A percentile compares a stretch with the other conserved stretches of the same genome.
These are phyloP conservation scores for Antheraea mylitta DNA, from an alignment of 1,140 invertebrate genomes.

Conservation along the genomic window DNA sequence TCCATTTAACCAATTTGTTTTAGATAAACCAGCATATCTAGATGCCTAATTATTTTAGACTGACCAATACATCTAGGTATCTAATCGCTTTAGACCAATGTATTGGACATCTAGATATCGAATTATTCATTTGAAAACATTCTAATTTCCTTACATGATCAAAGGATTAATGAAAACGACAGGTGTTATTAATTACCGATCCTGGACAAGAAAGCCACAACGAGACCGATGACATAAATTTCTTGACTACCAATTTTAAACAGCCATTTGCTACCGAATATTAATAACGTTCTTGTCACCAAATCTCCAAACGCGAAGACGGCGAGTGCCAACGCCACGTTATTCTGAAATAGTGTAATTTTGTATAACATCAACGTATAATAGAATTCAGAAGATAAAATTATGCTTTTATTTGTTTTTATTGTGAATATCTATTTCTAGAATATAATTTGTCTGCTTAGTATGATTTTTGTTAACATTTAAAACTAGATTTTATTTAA, in stretches of 20 bases:
- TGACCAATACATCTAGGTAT: too few species aligned
- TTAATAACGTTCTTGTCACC: constrained; percentile 38
- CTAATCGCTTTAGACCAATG: too few species aligned
- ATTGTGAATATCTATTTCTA: too few species aligned
- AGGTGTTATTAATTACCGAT: constrained; percentile 30
- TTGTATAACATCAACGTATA: not conserved
- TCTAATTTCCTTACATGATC: not conserved
- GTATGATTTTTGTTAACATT: not conserved
- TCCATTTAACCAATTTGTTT: too few species aligned
- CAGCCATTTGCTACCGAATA: constrained; percentile 41
- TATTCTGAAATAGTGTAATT: constrained; percentile 29
- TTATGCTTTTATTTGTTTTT: too few species aligned
- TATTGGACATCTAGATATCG: too few species aligned
- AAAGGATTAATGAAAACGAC: not conserved
- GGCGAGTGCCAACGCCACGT: constrained; percentile 40
- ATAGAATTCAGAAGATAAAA: too few species aligned
- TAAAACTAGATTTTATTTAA: too few species aligned
- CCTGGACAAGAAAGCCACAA: constrained; percentile 35
- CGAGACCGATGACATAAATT: constrained; percentile 38
- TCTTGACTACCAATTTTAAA: constrained; percentile 43
- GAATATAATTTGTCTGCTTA: not conserved
- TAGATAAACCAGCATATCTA: too few species aligned
- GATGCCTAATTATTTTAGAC: too few species aligned
- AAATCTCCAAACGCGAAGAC: constrained; percentile 49
- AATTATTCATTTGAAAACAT: not conserved